phyloP scores from a whole-genome alignment of 2,797 vertebrate species.

The Thunnus albacares region DNA sequence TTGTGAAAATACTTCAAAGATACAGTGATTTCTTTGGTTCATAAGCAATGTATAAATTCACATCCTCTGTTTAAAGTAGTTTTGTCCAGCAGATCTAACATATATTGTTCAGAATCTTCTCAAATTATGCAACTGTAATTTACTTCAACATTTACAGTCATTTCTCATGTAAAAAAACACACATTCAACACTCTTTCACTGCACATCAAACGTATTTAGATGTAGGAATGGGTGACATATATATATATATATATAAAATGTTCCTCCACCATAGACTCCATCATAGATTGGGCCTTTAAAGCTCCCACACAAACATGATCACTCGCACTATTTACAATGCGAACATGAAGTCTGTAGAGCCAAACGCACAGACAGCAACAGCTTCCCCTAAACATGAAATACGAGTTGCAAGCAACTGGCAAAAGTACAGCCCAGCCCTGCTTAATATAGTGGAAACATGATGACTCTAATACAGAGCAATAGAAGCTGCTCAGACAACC shows the following conservation, averaged over 20 bases:
- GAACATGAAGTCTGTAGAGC: constrained; percentile 1
- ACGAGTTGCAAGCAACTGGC: constrained; percentile 42
- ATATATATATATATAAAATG: too few species aligned
- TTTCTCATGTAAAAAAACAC: too few species aligned
- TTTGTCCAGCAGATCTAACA: too few species aligned
- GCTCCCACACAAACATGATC: neutral
- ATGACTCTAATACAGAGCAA: constrained; percentile 28
- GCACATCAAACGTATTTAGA: neutral
- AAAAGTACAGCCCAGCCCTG: constrained; percentile 14
- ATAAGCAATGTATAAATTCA: neutral
- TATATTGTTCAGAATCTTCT: neutral
- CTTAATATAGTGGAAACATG: constrained; percentile 63
- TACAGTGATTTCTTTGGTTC: too few species aligned
- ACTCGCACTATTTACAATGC: neutral
- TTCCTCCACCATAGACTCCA: too few species aligned
- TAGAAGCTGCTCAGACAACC: constrained; percentile 29
- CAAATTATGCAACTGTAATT: neutral
- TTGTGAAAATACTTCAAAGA: too few species aligned
- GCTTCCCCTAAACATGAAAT: constrained; percentile 48
- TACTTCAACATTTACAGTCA: neutral
- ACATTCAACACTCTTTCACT: neutral
- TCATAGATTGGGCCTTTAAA: too few species aligned
- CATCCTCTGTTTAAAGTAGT: neutral
- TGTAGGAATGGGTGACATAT: too few species aligned
- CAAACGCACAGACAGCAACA: constrained; percentile 14